Evolutionary conservation across 2,888 invertebrate genomes (phyloP).

Genomic region (Thereva unica): DNA sequence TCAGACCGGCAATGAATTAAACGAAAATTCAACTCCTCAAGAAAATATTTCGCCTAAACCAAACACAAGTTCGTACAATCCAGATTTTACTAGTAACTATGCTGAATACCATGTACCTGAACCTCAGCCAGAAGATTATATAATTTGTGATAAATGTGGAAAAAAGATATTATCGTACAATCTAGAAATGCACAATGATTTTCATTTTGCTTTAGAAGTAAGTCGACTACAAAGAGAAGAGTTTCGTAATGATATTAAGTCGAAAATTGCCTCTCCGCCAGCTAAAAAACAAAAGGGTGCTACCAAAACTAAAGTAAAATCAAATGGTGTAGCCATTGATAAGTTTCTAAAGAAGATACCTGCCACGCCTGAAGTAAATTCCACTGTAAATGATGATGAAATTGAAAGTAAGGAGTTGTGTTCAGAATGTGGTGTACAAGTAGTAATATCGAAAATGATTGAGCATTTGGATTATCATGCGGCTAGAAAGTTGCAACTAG

Average conservation of each 20-base stretch:
- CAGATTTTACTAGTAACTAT: slow-evolving; percentile 45
- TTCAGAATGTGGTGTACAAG: slow-evolving; percentile 68
- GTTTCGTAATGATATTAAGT: slow-evolving; percentile 49
- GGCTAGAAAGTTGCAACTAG: slow-evolving; percentile 71
- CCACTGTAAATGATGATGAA: slow-evolving; percentile 46
- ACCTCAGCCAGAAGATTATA: slow-evolving; percentile 45
- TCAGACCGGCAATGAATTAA: not conserved
- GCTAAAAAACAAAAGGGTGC: slow-evolving; percentile 44
- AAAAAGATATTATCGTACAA: slow-evolving; percentile 61
- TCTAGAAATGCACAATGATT: slow-evolving; percentile 72
- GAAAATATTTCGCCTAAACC: not conserved
- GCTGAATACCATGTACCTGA: slow-evolving; percentile 51
- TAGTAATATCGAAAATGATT: slow-evolving; percentile 65
- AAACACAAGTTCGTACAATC: not conserved
- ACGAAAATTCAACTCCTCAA: not conserved
- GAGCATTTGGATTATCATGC: slow-evolving; percentile 86
- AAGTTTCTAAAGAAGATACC: slow-evolving; percentile 39
- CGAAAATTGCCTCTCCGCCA: slow-evolving; percentile 41
- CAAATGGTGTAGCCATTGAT: slow-evolving; percentile 43
- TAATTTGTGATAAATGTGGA: slow-evolving; percentile 69
- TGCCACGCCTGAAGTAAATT: not conserved
- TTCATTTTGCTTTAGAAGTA: slow-evolving; percentile 71
- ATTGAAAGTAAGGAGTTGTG: slow-evolving; percentile 61
- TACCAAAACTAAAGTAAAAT: slow-evolving; percentile 37
- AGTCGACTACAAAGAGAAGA: slow-evolving; percentile 62